Evolutionary conservation across 2,113 vertebrate genomes (phyloP).

Genomic region (Percopsis transmontana): DNA sequence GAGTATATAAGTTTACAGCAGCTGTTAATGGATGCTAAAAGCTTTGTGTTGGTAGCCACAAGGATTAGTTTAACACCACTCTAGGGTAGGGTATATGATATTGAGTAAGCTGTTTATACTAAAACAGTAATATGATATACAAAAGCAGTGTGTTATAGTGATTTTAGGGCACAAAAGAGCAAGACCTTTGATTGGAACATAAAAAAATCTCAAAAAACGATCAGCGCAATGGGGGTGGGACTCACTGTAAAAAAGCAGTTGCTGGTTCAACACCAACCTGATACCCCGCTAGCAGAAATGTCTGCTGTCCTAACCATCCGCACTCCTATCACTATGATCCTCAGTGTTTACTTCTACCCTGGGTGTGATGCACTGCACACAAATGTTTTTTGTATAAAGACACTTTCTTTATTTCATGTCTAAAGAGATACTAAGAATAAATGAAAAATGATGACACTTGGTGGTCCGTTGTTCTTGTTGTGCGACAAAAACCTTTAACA

Average conservation of each 20-base stretch:
- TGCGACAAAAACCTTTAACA: too few relatives aligned
- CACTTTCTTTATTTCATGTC: constrained; percentile 71
- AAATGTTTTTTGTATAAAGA: constrained; percentile 70
- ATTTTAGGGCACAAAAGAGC: constrained; percentile 14
- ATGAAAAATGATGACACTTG: constrained; percentile 54
- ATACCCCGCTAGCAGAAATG: constrained; percentile 36
- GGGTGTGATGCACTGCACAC: constrained; percentile 47
- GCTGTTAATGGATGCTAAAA: constrained; percentile 23
- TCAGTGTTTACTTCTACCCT: too few relatives aligned
- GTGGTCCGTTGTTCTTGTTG: constrained; percentile 7
- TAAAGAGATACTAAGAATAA: constrained; percentile 74
- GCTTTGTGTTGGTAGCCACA: constrained; percentile 18
- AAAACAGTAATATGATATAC: constrained; percentile 10
- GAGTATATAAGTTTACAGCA: constrained; percentile 8
- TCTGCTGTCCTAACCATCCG: constrained; percentile 41
- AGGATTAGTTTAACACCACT: constrained; percentile 8
- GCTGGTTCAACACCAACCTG: constrained; percentile 18
- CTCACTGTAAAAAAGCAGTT: constrained; percentile 31
- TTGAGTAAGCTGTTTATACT: constrained; percentile 1
- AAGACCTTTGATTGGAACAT: constrained; percentile 35
- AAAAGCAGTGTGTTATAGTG: constrained; percentile 26
- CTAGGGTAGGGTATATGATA: neutral
- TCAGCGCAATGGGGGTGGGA: constrained; percentile 12
- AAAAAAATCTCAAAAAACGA: constrained; percentile 36
- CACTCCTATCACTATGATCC: neutral